Evolutionary conservation across 2,797 vertebrate genomes (phyloP).

Genomic region (Xiphophorus birchmanni): DNA sequence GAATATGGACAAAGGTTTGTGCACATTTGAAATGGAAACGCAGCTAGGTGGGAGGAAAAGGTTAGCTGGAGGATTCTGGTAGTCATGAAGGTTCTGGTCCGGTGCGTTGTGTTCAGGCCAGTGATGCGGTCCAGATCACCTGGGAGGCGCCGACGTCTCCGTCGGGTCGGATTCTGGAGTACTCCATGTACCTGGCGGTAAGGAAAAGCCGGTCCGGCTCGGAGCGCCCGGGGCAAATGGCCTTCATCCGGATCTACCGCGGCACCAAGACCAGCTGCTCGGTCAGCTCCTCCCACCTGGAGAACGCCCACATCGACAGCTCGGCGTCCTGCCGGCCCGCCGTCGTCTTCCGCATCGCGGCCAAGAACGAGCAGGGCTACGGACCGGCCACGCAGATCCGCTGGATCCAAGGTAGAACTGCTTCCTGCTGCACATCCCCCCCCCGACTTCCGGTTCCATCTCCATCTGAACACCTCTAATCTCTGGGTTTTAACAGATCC

Average conservation of each 20-base stretch:
- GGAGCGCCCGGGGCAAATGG: conserved; percentile 85
- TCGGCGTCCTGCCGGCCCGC: conserved; percentile 88
- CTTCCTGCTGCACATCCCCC: background rate
- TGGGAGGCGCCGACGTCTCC: conserved; percentile 94
- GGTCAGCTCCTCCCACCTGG: conserved; percentile 87
- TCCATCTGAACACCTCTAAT: background rate
- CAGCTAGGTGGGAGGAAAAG: background rate
- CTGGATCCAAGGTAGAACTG: conserved; percentile 92
- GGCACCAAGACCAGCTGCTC: conserved; percentile 91
- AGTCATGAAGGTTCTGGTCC: background rate
- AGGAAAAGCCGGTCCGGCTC: conserved; percentile 82
- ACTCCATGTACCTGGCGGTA: conserved; percentile 97
- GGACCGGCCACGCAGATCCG: conserved; percentile 97
- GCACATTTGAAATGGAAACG: too few species aligned
- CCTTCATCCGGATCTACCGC: conserved; percentile 97
- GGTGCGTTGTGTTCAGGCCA: conserved; percentile 74
- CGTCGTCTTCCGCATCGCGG: conserved; percentile 95
- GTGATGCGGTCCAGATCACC: conserved; percentile 93
- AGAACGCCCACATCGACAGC: conserved; percentile 93
- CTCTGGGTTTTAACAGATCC: conserved; percentile 60
- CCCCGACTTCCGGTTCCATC: background rate
- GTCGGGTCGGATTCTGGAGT: conserved; percentile 94
- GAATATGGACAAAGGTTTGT: too few species aligned
- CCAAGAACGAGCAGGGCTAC: conserved; percentile 97
- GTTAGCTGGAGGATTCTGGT: background rate